Evolutionary conservation across 2,113 vertebrate genomes (phyloP).

Genomic region (Diphyllodes magnificus): DNA sequence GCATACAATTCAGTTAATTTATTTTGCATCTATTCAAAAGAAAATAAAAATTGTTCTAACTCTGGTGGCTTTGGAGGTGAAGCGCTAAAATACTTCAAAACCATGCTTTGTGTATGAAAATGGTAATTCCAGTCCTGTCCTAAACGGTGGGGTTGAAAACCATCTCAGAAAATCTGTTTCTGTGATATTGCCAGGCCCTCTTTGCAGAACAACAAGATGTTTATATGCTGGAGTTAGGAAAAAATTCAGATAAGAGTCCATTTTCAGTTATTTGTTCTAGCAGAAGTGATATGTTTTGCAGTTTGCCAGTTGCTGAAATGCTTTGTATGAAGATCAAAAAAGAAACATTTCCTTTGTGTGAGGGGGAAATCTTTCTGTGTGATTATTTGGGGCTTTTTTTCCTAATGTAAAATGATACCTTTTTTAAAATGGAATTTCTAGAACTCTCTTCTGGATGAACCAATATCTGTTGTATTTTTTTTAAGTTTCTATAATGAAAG

Average conservation of each 20-base stretch:
- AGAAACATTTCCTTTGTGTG: not conserved
- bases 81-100: not conserved
- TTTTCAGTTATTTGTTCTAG: not conserved
- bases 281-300: not conserved
- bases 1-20: too few species aligned
- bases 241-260: not conserved
- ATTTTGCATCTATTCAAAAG: not conserved
- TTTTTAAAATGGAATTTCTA: not conserved
- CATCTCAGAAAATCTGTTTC: not conserved
- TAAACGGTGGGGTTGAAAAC: not conserved
- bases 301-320: not conserved
- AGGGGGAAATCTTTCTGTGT: not conserved
- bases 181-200: not conserved
- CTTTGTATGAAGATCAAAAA: not conserved
- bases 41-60: not conserved
- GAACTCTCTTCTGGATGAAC: not conserved
- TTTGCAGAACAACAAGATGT: not conserved
- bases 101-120: not conserved
- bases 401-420: not conserved
- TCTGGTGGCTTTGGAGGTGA: not conserved
- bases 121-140: not conserved
- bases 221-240: not conserved
- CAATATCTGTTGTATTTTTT: not conserved
- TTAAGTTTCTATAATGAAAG: not conserved
- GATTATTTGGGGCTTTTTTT: not conserved